phyloP scores from a whole-genome alignment of 2,888 invertebrate genomes.

The Protonemura montana region DNA sequence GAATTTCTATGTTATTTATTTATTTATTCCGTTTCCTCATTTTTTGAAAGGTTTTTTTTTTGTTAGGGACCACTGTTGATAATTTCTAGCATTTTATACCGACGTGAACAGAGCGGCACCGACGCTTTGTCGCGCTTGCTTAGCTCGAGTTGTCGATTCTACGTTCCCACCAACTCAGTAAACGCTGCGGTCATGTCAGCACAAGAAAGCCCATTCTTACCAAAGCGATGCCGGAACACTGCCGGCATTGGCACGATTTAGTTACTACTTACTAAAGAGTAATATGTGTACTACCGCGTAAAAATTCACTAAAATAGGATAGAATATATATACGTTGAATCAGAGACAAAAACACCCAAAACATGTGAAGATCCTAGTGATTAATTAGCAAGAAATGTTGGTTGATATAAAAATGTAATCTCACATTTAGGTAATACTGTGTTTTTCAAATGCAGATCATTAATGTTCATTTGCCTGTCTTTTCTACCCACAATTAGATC shows the following conservation, averaged over 20 bases:
- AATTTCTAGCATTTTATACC: conserved; percentile 19
- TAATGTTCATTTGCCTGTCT: conserved; percentile 24
- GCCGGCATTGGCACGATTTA: neutral
- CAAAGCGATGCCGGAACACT: neutral
- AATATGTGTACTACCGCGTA: conserved; percentile 14
- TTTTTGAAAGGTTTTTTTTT: neutral
- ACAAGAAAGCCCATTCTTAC: conserved; percentile 18
- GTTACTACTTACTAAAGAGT: conserved; percentile 23
- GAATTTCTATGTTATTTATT: conserved; percentile 12
- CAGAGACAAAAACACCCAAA: neutral
- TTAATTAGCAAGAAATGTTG: neutral
- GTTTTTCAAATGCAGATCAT: neutral
- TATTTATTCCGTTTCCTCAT: neutral
- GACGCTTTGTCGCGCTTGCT: neutral
- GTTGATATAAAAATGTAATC: conserved; percentile 12
- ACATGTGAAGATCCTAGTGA: neutral
- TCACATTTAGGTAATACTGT: conserved; percentile 7
- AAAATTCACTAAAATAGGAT: conserved; percentile 20
- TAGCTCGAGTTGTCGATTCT: neutral
- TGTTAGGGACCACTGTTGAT: conserved; percentile 38
- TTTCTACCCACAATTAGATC: conserved; percentile 9
- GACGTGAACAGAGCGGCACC: neutral
- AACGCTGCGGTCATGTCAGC: neutral
- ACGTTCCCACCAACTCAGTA: conserved; percentile 8
- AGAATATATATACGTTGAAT: neutral